These are phyloP conservation scores for Drosophila anceps DNA, from an alignment of 2,888 invertebrate species.

Conservation along the genomic window DNA sequence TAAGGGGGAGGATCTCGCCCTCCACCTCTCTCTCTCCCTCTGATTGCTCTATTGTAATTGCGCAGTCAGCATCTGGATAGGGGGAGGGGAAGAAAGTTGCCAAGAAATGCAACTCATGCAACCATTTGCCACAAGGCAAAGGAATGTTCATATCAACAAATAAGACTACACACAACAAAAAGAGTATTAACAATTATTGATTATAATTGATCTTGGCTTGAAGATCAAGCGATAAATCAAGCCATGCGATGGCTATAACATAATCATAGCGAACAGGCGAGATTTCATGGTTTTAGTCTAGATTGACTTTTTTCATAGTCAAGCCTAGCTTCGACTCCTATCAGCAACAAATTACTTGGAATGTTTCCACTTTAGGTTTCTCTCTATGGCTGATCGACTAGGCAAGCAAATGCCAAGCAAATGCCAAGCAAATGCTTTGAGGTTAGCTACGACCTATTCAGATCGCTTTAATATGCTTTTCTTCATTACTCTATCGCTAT, in stretches of 20 bases:
- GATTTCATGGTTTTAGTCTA: not conserved
- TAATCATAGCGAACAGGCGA: not conserved
- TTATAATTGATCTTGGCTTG: constrained; percentile 2
- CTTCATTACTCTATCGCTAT: no score
- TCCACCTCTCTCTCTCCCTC: not conserved
- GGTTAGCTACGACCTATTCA: no score
- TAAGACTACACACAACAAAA: not conserved
- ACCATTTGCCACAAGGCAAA: not conserved
- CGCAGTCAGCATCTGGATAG: constrained; percentile 26
- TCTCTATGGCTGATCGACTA: no score
- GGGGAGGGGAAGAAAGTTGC: constrained; percentile 20
- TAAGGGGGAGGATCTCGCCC: not conserved
- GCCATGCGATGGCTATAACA: not conserved
- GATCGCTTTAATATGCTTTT: no score
- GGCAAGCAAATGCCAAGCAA: no score
- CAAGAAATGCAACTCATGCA: constrained; percentile 27
- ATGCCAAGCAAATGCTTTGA: no score
- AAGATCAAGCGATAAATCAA: constrained; percentile 13
- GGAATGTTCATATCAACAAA: constrained; percentile 2
- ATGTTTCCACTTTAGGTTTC: no score
- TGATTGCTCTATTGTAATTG: constrained; percentile 72
- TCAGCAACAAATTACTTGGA: no score
- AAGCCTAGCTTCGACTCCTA: not conserved
- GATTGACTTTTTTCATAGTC: not conserved
- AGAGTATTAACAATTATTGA: constrained; percentile 4